Conservation (phyloP, 2,113 vertebrate genomes). For the Brevimyrus niger region DNA sequence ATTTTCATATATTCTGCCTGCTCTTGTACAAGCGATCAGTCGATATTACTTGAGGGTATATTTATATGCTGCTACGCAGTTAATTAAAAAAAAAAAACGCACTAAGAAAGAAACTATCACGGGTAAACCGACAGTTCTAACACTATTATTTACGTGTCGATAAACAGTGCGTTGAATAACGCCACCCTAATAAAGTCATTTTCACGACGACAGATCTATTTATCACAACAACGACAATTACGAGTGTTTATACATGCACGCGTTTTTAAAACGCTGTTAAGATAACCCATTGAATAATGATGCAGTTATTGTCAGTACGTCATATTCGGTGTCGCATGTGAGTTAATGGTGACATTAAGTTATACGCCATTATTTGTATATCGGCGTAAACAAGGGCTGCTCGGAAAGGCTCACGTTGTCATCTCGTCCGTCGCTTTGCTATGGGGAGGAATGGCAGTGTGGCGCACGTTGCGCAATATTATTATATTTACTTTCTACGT, state of each 20-base stretch:
- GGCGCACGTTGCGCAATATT: conserved; percentile 50
- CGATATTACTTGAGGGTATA: not conserved
- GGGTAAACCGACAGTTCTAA: not conserved
- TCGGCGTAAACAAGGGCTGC: conserved; percentile 15
- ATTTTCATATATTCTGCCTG: not conserved
- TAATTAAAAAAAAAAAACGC: conserved; percentile 37
- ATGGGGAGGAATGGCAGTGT: not conserved
- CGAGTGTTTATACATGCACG: not conserved
- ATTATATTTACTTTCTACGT: conserved; percentile 57
- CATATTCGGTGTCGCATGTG: not conserved
- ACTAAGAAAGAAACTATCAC: not conserved
- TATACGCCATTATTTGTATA: not conserved
- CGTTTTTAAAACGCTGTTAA: not conserved
- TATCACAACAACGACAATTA: not conserved
- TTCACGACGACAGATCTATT: not conserved
- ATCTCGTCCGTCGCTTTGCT: not conserved
- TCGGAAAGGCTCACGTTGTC: conserved; percentile 18
- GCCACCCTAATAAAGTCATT: conserved; percentile 24
- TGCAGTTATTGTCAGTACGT: not conserved
- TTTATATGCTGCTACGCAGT: conserved; percentile 48
- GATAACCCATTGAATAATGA: not conserved
- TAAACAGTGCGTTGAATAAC: conserved; percentile 27
- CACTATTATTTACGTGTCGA: not conserved
- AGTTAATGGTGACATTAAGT: not conserved
- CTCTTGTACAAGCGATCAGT: not conserved